These are phyloP conservation scores for Pseudomyrmex cubaensis DNA, from an alignment of 1,140 invertebrate genomes.

Conservation along the genomic window DNA sequence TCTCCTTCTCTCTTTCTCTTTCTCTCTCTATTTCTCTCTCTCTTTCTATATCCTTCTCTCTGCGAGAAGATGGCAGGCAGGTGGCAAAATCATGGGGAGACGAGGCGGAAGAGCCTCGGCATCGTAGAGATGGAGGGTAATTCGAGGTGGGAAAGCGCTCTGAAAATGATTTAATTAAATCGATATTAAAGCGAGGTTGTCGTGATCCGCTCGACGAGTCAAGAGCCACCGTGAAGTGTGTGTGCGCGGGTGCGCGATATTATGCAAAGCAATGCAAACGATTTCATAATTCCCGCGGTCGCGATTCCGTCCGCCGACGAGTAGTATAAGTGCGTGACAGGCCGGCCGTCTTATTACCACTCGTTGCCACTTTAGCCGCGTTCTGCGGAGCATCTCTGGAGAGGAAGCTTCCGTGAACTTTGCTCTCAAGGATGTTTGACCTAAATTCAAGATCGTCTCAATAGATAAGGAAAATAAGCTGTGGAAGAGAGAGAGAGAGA, in stretches of 20 bases:
- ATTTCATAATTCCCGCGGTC: conserved; percentile 34
- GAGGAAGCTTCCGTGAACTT: background rate
- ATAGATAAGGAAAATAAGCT: conserved; percentile 9
- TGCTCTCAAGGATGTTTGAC: background rate
- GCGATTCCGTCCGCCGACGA: background rate
- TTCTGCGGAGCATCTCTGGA: background rate
- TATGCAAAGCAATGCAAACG: conserved; percentile 51
- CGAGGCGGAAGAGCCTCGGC: background rate
- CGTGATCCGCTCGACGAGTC: conserved; percentile 8
- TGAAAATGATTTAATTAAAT: conserved; percentile 64
- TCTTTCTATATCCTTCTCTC: too few relatives aligned
- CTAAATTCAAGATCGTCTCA: conserved; percentile 37
- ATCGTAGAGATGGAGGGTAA: background rate
- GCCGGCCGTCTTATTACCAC: conserved; percentile 11
- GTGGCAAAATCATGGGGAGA: conserved; percentile 15
- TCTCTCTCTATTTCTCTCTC: too few relatives aligned
- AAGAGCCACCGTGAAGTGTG: background rate
- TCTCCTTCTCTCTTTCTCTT: background rate
- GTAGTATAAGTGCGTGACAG: conserved; percentile 22
- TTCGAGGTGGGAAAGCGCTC: background rate
- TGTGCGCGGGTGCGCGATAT: conserved; percentile 2
- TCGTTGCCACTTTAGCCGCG: conserved; percentile 7
- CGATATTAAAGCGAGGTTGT: conserved; percentile 49
- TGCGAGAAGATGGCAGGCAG: conserved; percentile 26
- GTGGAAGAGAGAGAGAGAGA: background rate